Evolutionary conservation across 2,113 vertebrate species (phyloP).

Genomic region (Desmodus rotundus): DNA sequence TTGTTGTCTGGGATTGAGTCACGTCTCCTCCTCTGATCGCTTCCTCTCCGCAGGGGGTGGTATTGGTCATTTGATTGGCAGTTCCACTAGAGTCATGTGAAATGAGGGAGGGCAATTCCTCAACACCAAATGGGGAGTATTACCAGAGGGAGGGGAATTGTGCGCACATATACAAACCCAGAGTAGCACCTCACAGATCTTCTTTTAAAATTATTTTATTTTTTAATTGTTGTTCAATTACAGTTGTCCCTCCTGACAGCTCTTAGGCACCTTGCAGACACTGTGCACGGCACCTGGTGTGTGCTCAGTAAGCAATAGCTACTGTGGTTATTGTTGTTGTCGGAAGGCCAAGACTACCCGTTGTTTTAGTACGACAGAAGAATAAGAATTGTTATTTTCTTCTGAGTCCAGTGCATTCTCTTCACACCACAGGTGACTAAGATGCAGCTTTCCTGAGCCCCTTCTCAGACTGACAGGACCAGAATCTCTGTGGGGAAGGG

Average conservation of each 20-base stretch:
- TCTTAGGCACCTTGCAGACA: background rate
- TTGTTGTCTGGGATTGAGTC: background rate
- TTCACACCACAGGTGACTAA: background rate
- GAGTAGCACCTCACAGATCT: background rate
- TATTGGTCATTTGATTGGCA: background rate
- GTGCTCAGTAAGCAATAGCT: background rate
- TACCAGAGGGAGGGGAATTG: background rate
- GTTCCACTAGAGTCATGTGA: background rate
- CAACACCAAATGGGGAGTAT: background rate
- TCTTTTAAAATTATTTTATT: too few species aligned
- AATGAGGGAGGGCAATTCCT: background rate
- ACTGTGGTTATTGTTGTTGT: background rate
- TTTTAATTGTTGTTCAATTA: too few species aligned
- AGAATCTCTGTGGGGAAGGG: background rate
- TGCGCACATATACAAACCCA: fast-evolving
- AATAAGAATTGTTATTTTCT: background rate
- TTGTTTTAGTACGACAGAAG: background rate
- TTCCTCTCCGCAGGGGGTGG: background rate
- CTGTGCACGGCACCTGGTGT: background rate
- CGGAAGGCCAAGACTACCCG: background rate
- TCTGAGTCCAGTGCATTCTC: background rate
- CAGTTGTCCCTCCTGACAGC: background rate
- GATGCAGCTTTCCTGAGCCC: background rate
- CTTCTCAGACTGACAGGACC: background rate
- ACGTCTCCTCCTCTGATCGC: background rate